A percentile compares a stretch with the other conserved stretches of the same genome.
Evolutionary conservation across 1,140 invertebrate species (phyloP).

Genomic region (Branchinecta lindahli): DNA sequence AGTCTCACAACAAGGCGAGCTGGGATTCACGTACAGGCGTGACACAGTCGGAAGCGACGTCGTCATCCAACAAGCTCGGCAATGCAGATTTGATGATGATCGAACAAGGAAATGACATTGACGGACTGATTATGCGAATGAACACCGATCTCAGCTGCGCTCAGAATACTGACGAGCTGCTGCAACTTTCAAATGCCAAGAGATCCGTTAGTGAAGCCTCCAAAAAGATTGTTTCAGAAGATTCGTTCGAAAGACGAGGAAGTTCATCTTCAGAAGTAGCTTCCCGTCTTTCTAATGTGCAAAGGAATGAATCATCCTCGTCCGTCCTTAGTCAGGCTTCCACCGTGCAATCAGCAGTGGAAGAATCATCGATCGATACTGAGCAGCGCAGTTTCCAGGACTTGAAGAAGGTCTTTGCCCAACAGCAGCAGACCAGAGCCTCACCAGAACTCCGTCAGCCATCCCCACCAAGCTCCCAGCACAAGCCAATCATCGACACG

Average conservation of each 20-base stretch:
- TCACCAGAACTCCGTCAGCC: not conserved
- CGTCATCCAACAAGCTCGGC: not conserved
- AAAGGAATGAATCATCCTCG: not conserved
- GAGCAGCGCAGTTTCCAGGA: not conserved
- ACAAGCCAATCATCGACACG: not conserved
- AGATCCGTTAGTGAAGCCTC: not conserved
- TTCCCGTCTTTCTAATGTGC: not conserved
- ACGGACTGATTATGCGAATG: not conserved
- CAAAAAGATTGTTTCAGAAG: not conserved
- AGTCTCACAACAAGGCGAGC: not conserved
- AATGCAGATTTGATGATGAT: not conserved
- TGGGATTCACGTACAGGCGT: constrained; percentile 1
- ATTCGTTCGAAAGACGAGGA: not conserved
- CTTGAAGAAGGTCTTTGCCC: not conserved
- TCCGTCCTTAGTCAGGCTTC: not conserved
- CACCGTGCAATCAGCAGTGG: not conserved
- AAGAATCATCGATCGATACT: not conserved
- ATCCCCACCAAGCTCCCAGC: not conserved
- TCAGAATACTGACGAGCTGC: not conserved
- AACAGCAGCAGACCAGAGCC: not conserved
- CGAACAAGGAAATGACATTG: not conserved
- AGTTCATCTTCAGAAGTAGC: not conserved
- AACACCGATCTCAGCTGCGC: not conserved
- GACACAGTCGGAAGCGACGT: not conserved
- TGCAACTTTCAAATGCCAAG: not conserved